A percentile compares a stretch with the other conserved stretches of the same genome.
Conservation (phyloP, 2,888 invertebrate genomes). For the Temnothorax ravouxi region DNA sequence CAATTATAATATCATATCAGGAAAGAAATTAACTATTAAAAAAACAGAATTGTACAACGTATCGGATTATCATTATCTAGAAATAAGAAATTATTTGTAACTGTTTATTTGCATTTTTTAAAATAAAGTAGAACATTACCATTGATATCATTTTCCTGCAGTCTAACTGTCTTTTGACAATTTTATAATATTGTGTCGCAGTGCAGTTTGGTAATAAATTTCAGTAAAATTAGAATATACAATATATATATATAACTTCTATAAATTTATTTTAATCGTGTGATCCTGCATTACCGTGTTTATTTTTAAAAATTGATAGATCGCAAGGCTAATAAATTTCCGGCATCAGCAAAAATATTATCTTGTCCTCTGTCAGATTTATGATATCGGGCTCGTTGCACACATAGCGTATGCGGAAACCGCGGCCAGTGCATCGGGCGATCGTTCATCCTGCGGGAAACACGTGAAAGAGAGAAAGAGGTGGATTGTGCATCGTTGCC, state of each 20-base stretch:
- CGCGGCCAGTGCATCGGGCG: slow-evolving; percentile 3
- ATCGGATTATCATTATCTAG: background rate
- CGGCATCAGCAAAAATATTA: slow-evolving; percentile 7
- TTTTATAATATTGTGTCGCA: background rate
- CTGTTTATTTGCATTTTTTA: background rate
- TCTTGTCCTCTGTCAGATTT: slow-evolving; percentile 26
- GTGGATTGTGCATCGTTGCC: slow-evolving; percentile 37
- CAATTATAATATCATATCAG: background rate
- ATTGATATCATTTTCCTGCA: background rate
- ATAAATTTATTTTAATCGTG: background rate
- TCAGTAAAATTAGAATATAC: background rate
- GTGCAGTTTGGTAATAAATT: background rate
- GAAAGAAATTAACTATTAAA: background rate
- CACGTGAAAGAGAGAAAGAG: slow-evolving; percentile 27
- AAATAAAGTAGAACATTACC: background rate
- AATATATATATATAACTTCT: background rate
- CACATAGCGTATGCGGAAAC: slow-evolving; percentile 13
- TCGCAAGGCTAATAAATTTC: slow-evolving; percentile 17
- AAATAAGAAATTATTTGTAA: background rate
- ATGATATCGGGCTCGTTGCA: slow-evolving; percentile 26
- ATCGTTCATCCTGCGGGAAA: slow-evolving; percentile 21
- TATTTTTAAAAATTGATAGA: slow-evolving; percentile 2
- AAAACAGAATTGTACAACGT: background rate
- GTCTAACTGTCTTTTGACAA: background rate
- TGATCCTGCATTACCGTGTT: background rate